A percentile compares a stretch with the other conserved stretches of the same genome.
Evolutionary conservation across 1,140 invertebrate species (phyloP).

Genomic region (Archivesica marissinica): DNA sequence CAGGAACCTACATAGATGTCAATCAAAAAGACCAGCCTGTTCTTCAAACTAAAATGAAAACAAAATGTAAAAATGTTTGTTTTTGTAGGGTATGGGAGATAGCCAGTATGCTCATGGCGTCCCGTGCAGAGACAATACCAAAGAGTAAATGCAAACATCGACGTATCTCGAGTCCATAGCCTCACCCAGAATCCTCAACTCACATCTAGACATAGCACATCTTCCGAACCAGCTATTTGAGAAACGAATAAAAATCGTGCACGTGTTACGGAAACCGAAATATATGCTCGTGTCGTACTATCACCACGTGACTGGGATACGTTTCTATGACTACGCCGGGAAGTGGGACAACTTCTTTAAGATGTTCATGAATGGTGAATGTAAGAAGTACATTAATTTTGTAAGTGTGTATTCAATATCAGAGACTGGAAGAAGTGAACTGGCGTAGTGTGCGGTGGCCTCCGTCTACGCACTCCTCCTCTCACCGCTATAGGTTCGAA

Average conservation of each 20-base stretch:
- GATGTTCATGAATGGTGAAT: constrained; percentile 60
- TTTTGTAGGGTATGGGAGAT: constrained; percentile 75
- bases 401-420: background rate
- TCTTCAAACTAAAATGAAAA: too few relatives aligned
- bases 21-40: too few relatives aligned
- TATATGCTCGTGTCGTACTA: constrained; percentile 75
- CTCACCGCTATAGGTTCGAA: too few relatives aligned
- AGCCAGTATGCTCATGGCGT: constrained; percentile 57
- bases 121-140: constrained; percentile 45
- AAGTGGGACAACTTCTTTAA: constrained; percentile 67
- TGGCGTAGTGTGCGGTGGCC: too few relatives aligned
- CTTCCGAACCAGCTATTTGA: constrained; percentile 66
- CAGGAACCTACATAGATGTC: too few relatives aligned
- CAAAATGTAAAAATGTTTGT: too few relatives aligned
- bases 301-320: constrained; percentile 61
- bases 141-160: constrained; percentile 60
- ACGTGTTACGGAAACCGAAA: constrained; percentile 72
- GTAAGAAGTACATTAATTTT: constrained; percentile 35
- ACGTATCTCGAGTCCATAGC: constrained; percentile 47
- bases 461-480: too few relatives aligned
- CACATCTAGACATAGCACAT: constrained; percentile 68
- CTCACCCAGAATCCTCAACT: constrained; percentile 74
- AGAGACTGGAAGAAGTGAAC: too few relatives aligned
- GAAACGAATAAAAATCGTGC: constrained; percentile 68
- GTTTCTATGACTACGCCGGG: constrained; percentile 69